Evolutionary conservation across 2,888 invertebrate genomes (phyloP).

Genomic region (Synergus laeviventris): DNA sequence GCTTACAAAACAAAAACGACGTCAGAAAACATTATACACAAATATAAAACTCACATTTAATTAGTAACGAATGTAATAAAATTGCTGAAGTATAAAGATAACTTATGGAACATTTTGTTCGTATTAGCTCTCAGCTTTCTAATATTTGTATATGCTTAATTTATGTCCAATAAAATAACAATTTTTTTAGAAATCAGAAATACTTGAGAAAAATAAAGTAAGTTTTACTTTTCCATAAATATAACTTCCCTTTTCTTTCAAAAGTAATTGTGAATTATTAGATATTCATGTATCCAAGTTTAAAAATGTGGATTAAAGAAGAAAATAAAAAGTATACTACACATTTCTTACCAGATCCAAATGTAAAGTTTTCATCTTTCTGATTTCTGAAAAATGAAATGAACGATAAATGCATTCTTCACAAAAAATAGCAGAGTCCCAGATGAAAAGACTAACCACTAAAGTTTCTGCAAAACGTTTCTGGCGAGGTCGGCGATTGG

Average conservation of each 20-base stretch:
- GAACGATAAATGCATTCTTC: neutral
- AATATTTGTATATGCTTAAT: neutral
- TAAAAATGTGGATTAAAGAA: too few relatives aligned
- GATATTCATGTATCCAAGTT: too few relatives aligned
- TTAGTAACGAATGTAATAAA: neutral
- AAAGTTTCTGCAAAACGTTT: slow-evolving; percentile 46
- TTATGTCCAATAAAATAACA: neutral
- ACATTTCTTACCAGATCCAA: neutral
- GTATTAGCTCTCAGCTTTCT: neutral
- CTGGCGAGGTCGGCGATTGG: slow-evolving; percentile 51
- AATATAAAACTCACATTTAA: neutral
- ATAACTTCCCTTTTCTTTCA: too few relatives aligned
- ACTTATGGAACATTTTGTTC: neutral
- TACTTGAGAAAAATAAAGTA: neutral
- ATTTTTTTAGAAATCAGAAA: neutral
- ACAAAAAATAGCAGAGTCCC: neutral
- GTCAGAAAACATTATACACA: neutral
- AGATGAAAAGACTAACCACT: neutral
- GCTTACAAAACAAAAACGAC: neutral
- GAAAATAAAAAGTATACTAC: neutral
- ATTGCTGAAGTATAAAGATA: neutral
- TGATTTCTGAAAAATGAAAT: neutral
- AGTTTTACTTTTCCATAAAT: too few relatives aligned
- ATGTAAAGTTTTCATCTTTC: neutral
- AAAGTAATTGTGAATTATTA: too few relatives aligned